phyloP scores from a whole-genome alignment of 2,888 invertebrate species.

The Invenusta paracnida region DNA sequence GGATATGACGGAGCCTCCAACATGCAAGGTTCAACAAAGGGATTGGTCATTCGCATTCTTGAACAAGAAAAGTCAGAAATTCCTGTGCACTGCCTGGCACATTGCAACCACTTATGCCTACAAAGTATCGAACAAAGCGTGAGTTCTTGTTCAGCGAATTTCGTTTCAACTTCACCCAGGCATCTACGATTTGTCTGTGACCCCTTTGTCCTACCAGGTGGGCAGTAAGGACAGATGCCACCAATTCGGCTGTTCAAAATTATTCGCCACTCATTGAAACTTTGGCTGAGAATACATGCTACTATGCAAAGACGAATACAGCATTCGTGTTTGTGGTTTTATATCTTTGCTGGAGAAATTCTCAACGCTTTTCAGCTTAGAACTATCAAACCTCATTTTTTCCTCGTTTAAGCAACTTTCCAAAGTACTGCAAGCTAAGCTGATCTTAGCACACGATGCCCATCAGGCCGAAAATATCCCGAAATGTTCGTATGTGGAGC shows the following conservation, averaged over 20 bases:
- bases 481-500: background rate
- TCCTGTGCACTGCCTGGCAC: background rate
- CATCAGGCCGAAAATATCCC: background rate
- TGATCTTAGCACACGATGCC: background rate
- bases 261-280: background rate
- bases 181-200: background rate
- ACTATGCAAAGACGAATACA: background rate
- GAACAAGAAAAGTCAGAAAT: background rate
- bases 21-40: background rate
- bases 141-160: background rate
- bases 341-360: background rate
- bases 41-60: background rate
- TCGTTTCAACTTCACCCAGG: background rate
- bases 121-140: background rate
- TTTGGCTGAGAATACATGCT: background rate
- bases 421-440: background rate
- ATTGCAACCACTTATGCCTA: background rate
- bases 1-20: background rate
- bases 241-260: background rate
- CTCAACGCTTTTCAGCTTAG: background rate
- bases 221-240: background rate
- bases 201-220: background rate
- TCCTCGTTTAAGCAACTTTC: background rate
- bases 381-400: background rate
- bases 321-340: background rate